phyloP scores from a whole-genome alignment of 2,113 vertebrate species.

The Lophochroa leadbeateri region DNA sequence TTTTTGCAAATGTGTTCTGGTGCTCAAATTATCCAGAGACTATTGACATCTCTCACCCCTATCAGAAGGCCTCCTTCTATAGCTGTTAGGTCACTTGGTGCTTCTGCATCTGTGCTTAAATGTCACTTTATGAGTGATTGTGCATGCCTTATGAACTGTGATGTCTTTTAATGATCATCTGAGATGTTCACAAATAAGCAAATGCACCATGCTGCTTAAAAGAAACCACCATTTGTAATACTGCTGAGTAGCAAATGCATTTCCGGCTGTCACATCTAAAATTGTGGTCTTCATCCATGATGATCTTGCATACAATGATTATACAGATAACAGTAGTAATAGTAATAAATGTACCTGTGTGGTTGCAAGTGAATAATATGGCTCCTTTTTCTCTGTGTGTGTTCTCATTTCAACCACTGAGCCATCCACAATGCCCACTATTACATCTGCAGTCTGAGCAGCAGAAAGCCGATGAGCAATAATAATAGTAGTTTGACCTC shows the following conservation, averaged over 20 bases:
- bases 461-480: background rate
- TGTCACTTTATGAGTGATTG: background rate
- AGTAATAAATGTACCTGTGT: background rate
- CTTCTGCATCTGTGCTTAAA: background rate
- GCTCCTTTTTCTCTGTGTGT: constrained; percentile 3
- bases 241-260: background rate
- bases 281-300: background rate
- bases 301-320: background rate
- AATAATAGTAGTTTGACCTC: background rate
- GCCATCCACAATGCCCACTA: background rate
- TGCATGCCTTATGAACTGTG: background rate
- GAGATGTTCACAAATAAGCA: background rate
- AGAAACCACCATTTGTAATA: background rate
- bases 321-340: background rate
- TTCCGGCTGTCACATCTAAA: background rate
- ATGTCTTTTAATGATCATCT: background rate
- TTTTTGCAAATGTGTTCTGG: background rate
- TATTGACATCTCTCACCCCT: background rate
- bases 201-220: background rate
- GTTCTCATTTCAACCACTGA: background rate
- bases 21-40: background rate
- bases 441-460: background rate
- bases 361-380: background rate
- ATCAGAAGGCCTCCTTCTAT: background rate
- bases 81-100: background rate